Conservation (phyloP, 2,113 vertebrate species). For the Haemorhous mexicanus region DNA sequence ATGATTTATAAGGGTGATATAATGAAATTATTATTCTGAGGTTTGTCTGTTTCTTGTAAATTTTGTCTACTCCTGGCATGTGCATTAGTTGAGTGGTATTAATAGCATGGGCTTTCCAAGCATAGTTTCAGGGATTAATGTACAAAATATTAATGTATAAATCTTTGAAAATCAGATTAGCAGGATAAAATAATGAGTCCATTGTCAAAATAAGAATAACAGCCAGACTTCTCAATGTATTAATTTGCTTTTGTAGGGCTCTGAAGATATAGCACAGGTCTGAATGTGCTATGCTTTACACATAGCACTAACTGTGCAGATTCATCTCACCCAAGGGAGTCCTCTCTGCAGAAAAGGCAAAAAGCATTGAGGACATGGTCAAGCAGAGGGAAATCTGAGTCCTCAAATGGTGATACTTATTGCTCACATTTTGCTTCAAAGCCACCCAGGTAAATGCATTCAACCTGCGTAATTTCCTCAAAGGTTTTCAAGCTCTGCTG, state of each 20-base stretch:
- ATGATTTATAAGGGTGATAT: conserved; percentile 38
- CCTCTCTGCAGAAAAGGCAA: neutral
- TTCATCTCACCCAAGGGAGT: neutral
- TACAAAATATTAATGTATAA: conserved; percentile 8
- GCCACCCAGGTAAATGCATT: neutral
- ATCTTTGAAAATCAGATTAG: conserved; percentile 44
- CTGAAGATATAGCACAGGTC: neutral
- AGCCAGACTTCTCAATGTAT: neutral
- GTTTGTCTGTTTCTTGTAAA: conserved; percentile 8
- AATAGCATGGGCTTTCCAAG: neutral
- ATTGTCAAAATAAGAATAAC: conserved; percentile 30
- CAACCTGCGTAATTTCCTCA: neutral
- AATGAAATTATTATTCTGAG: conserved; percentile 36
- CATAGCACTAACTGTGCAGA: neutral
- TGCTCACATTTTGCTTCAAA: neutral
- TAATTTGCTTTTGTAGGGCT: neutral
- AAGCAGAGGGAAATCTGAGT: neutral
- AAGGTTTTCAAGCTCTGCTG: neutral
- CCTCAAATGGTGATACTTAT: neutral
- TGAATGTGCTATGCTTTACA: neutral
- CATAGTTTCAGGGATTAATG: conserved; percentile 19
- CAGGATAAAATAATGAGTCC: neutral
- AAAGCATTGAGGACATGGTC: neutral
- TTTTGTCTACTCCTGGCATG: conserved; percentile 1
- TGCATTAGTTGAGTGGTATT: neutral